Percentiles rank a stretch among this genome's conserved stretches.
phyloP scores from a whole-genome alignment of 1,140 invertebrate species.

The Ceratitis capitata region DNA sequence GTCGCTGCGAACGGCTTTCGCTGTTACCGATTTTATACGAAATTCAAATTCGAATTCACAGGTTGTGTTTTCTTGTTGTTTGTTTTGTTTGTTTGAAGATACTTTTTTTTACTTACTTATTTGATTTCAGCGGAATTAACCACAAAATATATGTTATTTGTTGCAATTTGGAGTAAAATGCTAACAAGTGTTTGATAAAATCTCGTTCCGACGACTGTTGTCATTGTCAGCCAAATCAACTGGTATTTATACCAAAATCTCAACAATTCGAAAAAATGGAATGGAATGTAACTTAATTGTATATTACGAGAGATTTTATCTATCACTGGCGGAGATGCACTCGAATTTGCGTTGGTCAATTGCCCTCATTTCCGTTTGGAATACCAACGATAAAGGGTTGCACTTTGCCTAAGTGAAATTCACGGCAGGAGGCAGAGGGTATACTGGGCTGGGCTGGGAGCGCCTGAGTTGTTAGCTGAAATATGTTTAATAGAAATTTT shows the following conservation, averaged over 20 bases:
- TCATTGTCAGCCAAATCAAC: neutral
- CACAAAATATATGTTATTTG: neutral
- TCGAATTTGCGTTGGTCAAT: neutral
- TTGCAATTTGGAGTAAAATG: neutral
- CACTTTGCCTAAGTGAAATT: neutral
- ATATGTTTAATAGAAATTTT: too few species aligned
- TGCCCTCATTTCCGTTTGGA: neutral
- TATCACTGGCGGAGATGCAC: neutral
- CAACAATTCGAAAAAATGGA: neutral
- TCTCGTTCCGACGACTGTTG: neutral
- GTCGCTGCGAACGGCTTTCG: neutral
- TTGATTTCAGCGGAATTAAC: neutral
- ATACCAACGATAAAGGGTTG: too few species aligned
- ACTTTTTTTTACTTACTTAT: neutral
- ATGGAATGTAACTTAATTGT: neutral
- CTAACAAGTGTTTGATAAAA: constrained; percentile 25
- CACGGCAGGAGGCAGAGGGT: neutral
- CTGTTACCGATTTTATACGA: neutral
- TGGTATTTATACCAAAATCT: constrained; percentile 11
- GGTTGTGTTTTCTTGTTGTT: too few species aligned
- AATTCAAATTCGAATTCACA: neutral
- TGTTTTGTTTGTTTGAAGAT: too few species aligned
- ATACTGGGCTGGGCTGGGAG: too few species aligned
- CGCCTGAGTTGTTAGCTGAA: too few species aligned
- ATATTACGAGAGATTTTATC: neutral